A percentile compares a stretch with the other conserved stretches of the same genome.
These are phyloP conservation scores for Ormia ochracea DNA, from an alignment of 2,888 invertebrate genomes.

Conservation along the genomic window DNA sequence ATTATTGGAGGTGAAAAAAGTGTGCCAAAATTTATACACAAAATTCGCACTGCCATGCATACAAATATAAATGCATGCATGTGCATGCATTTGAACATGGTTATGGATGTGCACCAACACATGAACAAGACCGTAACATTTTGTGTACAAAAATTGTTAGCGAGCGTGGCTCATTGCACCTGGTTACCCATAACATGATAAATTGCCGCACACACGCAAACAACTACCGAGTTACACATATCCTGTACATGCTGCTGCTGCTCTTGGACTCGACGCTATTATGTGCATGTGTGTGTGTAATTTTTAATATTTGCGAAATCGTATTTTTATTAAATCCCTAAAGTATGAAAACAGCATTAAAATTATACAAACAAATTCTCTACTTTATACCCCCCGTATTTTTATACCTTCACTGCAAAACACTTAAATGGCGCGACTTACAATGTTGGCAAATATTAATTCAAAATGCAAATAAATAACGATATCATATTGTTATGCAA, in stretches of 20 bases:
- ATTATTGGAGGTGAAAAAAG: slow-evolving; percentile 38
- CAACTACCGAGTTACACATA: background rate
- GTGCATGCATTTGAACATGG: background rate
- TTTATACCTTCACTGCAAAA: background rate
- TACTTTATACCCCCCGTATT: background rate
- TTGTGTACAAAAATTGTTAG: slow-evolving; percentile 51
- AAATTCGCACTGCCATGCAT: background rate
- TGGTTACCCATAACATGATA: slow-evolving; percentile 60
- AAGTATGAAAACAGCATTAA: slow-evolving; percentile 56
- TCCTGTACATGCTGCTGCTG: background rate
- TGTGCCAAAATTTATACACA: slow-evolving; percentile 8
- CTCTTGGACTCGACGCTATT: background rate
- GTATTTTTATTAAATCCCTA: slow-evolving; percentile 42
- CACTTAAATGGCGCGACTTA: slow-evolving; percentile 1
- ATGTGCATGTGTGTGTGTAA: background rate
- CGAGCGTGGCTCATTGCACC: slow-evolving; percentile 61
- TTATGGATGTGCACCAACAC: background rate
- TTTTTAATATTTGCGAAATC: slow-evolving; percentile 24
- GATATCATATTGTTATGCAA: slow-evolving; percentile 17
- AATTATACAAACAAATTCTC: slow-evolving; percentile 24
- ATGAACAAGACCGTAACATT: slow-evolving; percentile 12
- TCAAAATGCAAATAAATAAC: slow-evolving; percentile 25
- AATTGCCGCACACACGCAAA: slow-evolving; percentile 38
- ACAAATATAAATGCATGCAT: background rate
- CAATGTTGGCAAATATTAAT: slow-evolving; percentile 21